Percentiles rank a stretch among this genome's conserved stretches.
These are phyloP conservation scores for Chrysemys picta DNA, from an alignment of 2,113 vertebrate genomes.

Conservation along the genomic window DNA sequence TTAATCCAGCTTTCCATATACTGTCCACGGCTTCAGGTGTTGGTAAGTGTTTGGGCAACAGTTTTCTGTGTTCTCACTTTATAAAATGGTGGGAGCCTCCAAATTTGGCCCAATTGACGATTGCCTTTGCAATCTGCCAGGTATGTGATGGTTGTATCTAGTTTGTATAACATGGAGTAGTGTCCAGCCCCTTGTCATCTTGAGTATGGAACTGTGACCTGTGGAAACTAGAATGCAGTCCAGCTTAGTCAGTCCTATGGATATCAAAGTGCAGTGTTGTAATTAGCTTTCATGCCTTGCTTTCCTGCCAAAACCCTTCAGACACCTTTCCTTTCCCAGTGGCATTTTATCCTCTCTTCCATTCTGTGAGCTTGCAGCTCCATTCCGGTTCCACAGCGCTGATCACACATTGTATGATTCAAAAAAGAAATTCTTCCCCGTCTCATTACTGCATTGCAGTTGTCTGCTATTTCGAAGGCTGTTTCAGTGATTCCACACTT, in stretches of 20 bases:
- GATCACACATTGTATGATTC: neutral
- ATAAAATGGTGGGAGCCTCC: neutral
- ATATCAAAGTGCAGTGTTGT: neutral
- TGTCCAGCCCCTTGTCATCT: neutral
- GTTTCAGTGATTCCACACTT: neutral
- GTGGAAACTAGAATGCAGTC: neutral
- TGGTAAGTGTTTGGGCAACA: constrained; percentile 83
- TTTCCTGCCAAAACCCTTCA: neutral
- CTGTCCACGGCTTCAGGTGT: constrained; percentile 96
- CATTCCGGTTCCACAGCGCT: neutral
- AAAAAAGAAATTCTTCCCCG: neutral
- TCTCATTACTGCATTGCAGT: neutral
- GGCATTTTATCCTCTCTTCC: neutral
- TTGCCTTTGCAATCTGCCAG: neutral
- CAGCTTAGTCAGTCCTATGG: neutral
- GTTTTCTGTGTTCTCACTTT: neutral
- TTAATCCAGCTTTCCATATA: constrained; percentile 97
- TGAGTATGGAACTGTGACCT: neutral
- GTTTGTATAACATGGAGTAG: accelerated
- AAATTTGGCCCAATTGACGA: neutral
- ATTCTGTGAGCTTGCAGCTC: neutral
- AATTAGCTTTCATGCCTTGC: neutral
- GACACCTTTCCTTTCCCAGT: neutral
- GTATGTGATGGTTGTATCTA: accelerated
- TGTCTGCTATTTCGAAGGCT: neutral